phyloP scores from a whole-genome alignment of 2,113 vertebrate genomes.

The Chaetorhynchus papuensis region DNA sequence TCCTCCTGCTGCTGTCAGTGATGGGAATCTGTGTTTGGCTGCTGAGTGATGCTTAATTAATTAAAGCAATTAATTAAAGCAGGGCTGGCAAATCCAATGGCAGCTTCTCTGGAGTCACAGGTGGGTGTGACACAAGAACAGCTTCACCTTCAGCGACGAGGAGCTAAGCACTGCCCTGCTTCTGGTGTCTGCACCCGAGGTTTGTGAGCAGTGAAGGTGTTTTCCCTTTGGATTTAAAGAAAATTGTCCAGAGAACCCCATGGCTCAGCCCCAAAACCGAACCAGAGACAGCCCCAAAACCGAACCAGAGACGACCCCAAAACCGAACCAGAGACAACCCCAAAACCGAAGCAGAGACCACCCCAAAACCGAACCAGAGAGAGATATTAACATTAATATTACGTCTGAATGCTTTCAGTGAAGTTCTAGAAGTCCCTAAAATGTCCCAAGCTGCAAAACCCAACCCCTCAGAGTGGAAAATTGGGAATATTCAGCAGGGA shows the following conservation, averaged over 20 bases:
- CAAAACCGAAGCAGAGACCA: too few relatives aligned
- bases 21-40: not conserved
- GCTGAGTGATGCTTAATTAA: slow-evolving; percentile 6
- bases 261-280: not conserved
- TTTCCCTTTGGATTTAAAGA: not conserved
- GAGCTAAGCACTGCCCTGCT: fast-evolving
- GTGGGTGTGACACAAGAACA: not conserved
- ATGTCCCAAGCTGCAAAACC: fast-evolving
- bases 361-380: not conserved
- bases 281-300: not conserved
- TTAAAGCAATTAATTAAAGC: slow-evolving; percentile 45
- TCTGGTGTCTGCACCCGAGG: not conserved
- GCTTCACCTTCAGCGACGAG: not conserved
- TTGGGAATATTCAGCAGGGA: fast-evolving
- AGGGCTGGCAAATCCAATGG: not conserved
- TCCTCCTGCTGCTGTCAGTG: not conserved
- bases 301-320: not conserved
- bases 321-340: not conserved
- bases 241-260: not conserved
- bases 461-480: fast-evolving
- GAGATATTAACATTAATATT: not conserved
- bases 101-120: not conserved
- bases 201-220: fast-evolving
- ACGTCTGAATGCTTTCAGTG: fast-evolving
- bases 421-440: not conserved